Conservation (phyloP, 1,140 invertebrate species). For the Zaprionus gabonicus region DNA sequence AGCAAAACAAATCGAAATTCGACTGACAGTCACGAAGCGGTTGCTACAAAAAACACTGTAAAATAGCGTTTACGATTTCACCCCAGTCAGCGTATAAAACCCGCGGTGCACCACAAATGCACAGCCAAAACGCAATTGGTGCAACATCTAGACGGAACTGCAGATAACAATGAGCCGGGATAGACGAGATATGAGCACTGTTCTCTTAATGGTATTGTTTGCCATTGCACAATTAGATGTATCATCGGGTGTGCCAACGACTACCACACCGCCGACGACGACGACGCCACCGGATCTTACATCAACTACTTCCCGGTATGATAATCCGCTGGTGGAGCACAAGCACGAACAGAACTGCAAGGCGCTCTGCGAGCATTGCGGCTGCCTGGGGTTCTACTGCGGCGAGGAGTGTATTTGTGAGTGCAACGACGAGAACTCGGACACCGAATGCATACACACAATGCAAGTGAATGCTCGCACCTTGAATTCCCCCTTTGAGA, state of each 20-base stretch:
- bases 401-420: constrained; percentile 84
- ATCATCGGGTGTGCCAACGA: constrained; percentile 1
- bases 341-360: constrained; percentile 75
- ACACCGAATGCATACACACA: constrained; percentile 73
- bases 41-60: constrained; percentile 29
- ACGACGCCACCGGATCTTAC: neutral
- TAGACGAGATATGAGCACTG: constrained; percentile 26
- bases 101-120: constrained; percentile 26
- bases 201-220: constrained; percentile 50
- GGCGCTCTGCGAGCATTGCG: constrained; percentile 75
- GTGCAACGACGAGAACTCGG: constrained; percentile 75
- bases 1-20: constrained; percentile 59
- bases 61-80: constrained; percentile 69
- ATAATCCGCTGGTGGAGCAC: constrained; percentile 56
- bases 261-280: constrained; percentile 8
- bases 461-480: constrained; percentile 73
- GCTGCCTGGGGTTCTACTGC: constrained; percentile 82
- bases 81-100: constrained; percentile 75
- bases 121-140: constrained; percentile 52
- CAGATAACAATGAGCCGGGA: constrained; percentile 47
- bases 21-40: constrained; percentile 70
- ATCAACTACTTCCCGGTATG: constrained; percentile 23
- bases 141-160: constrained; percentile 27
- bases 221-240: constrained; percentile 38
- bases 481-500: constrained; percentile 67